Conservation (phyloP, 2,797 vertebrate genomes). For the Aldrovandia affinis region DNA sequence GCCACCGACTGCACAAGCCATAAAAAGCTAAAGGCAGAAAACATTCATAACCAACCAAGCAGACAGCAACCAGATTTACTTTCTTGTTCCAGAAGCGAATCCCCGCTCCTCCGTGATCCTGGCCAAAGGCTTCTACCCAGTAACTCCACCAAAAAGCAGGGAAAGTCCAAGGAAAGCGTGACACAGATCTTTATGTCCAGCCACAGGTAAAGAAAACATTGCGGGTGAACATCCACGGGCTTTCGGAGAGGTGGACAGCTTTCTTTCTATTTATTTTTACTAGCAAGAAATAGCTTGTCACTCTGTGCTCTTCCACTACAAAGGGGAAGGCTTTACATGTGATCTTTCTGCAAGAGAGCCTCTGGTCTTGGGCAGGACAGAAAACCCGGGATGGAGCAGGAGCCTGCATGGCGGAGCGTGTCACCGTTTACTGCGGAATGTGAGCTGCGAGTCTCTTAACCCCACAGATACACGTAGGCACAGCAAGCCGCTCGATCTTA, state of each 20-base stretch:
- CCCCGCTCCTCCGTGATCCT: constrained; percentile 69
- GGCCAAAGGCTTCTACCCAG: constrained; percentile 68
- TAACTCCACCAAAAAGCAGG: constrained; percentile 71
- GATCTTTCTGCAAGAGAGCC: constrained; percentile 87
- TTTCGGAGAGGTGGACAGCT: constrained; percentile 61
- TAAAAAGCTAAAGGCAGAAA: constrained; percentile 70
- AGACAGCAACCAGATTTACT: constrained; percentile 80
- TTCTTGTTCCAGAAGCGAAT: constrained; percentile 79
- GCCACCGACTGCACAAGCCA: constrained; percentile 60
- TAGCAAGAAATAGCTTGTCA: constrained; percentile 86
- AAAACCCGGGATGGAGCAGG: constrained; percentile 77
- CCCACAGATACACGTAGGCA: constrained; percentile 34
- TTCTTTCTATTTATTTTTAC: constrained; percentile 63
- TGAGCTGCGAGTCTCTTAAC: constrained; percentile 26
- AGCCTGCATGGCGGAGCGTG: constrained; percentile 44
- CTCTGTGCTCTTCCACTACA: constrained; percentile 85
- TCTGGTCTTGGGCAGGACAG: constrained; percentile 69
- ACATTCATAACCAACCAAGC: constrained; percentile 76
- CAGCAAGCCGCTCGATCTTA: constrained; percentile 22
- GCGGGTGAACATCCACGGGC: constrained; percentile 67
- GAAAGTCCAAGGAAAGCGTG: constrained; percentile 66
- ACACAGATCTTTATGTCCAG: constrained; percentile 59
- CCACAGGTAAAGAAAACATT: constrained; percentile 65
- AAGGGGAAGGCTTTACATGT: constrained; percentile 89
- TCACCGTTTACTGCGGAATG: constrained; percentile 31